Base-by-base conservation (phyloP, 2,888 invertebrate genomes). In the Eumacrocentrus americanus region DNA sequence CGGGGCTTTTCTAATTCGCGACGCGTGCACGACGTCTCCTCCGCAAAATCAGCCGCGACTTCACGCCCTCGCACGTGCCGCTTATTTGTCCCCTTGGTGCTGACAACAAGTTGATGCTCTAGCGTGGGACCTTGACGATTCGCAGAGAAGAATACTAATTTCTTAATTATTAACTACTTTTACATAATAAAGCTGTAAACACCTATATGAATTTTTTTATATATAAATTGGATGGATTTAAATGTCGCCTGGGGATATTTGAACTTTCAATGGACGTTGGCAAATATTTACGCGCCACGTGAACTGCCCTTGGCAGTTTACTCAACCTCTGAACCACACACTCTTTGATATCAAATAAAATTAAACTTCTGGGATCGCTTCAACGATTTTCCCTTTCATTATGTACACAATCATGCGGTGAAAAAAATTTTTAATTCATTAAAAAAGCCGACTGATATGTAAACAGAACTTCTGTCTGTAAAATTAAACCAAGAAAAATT, bases 231-330 rank as follows among this genome's bases (percentile, higher is more conserved):
- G 29, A 29, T 29, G 29, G 29, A 29, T 29, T 29, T 29, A 29
- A 29, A 29, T 29, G 29, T 29, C 29, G 29, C 29, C 9, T 9
- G 7, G 22, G 48, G 44, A 37, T 35, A 70, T 77, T 74, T 64
- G 65, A 25, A 42, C 16, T 34, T 42, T 50, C 38, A 40, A 57
- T 6, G 20, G n/a, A 52, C 56, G 56, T 67, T 56, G 58, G 65
- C 60, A 68, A 74, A 71, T 71, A 70, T 77, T 77, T 77, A 70
- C 66, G 11, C 35, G 62, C 71, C 78, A 80, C 79, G 77, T 80
- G 80, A 79, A 73, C 55, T 52, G 78, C 80, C 71, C 22, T 59
- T 51, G 69, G 80, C 76, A n/a, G 23, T 11, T 57, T 20, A 44
- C 46, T 57, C 46, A 23, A 46, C 23, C 46, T 25, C 22, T 46